Evolutionary conservation across 2,797 vertebrate genomes (phyloP).

Genomic region (Pseudomugil tenellus): DNA sequence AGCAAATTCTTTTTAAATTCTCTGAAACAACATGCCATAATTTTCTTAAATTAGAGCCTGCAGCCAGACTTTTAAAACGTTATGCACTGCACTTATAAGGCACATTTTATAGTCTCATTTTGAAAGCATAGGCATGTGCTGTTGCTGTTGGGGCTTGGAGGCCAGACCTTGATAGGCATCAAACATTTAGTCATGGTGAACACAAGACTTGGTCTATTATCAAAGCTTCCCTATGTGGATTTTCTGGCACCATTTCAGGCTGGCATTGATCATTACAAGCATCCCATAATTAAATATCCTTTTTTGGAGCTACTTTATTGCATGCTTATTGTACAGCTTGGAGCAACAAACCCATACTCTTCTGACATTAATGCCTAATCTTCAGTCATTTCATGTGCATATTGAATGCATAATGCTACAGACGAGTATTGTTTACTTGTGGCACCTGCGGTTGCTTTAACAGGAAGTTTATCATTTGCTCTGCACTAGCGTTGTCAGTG

Average conservation of each 20-base stretch:
- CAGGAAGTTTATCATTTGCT: conserved; percentile 36
- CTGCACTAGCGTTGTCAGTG: conserved; percentile 1
- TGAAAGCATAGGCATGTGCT: conserved; percentile 40
- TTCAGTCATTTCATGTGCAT: too few species aligned
- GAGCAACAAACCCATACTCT: neutral
- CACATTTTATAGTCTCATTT: conserved; percentile 30
- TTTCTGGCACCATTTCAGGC: conserved; percentile 19
- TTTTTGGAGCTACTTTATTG: neutral
- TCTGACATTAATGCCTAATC: neutral
- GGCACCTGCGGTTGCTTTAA: conserved; percentile 22
- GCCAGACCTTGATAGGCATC: conserved; percentile 28
- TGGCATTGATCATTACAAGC: conserved; percentile 6
- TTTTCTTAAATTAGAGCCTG: conserved; percentile 18
- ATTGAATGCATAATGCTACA: too few species aligned
- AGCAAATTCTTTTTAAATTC: neutral
- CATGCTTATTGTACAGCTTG: neutral
- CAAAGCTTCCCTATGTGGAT: conserved; percentile 2
- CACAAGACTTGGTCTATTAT: conserved; percentile 35
- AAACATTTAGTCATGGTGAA: conserved; percentile 26
- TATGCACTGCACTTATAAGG: conserved; percentile 27
- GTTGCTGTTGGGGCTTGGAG: conserved; percentile 12
- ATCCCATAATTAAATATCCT: conserved; percentile 26
- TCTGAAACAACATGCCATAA: conserved; percentile 18
- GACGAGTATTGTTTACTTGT: conserved; percentile 38
- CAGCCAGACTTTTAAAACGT: conserved; percentile 19